A percentile compares a stretch with the other conserved stretches of the same genome.
These are phyloP conservation scores for Drymonia ruficornis DNA, from an alignment of 2,888 invertebrate genomes.

Conservation along the genomic window DNA sequence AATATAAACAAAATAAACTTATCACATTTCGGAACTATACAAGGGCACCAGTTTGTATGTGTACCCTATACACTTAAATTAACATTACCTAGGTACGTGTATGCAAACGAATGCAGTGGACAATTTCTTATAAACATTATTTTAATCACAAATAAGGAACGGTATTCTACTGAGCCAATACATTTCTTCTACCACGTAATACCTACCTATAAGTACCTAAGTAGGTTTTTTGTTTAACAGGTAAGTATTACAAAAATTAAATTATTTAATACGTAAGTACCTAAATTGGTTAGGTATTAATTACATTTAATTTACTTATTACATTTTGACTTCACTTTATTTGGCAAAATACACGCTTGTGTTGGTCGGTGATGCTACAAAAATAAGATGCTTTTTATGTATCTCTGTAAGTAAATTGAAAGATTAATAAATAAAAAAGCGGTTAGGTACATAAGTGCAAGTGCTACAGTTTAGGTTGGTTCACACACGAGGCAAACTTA, in stretches of 20 bases:
- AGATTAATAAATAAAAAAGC: too few relatives aligned
- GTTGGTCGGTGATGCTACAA: too few relatives aligned
- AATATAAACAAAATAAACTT: conserved; percentile 51
- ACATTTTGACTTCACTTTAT: too few relatives aligned
- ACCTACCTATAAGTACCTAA: neutral
- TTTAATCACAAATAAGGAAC: conserved; percentile 46
- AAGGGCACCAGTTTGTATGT: conserved; percentile 55
- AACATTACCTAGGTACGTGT: conserved; percentile 36
- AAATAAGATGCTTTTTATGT: too few relatives aligned
- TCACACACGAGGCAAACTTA: too few relatives aligned
- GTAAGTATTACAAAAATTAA: conserved; percentile 16
- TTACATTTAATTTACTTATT: too few relatives aligned
- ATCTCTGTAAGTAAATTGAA: too few relatives aligned
- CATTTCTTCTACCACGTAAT: conserved; percentile 41
- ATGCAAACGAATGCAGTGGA: conserved; percentile 51
- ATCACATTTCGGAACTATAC: conserved; percentile 72
- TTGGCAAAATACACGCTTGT: too few relatives aligned
- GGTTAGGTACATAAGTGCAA: too few relatives aligned
- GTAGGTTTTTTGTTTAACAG: conserved; percentile 5
- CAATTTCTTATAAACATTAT: conserved; percentile 45
- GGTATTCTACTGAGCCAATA: conserved; percentile 63
- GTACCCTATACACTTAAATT: conserved; percentile 47
- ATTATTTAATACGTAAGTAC: conserved; percentile 16
- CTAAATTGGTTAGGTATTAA: too few relatives aligned
- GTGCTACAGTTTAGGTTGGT: too few relatives aligned